Base-by-base conservation (phyloP, 2,888 invertebrate species). In the Rhingia campestris region DNA sequence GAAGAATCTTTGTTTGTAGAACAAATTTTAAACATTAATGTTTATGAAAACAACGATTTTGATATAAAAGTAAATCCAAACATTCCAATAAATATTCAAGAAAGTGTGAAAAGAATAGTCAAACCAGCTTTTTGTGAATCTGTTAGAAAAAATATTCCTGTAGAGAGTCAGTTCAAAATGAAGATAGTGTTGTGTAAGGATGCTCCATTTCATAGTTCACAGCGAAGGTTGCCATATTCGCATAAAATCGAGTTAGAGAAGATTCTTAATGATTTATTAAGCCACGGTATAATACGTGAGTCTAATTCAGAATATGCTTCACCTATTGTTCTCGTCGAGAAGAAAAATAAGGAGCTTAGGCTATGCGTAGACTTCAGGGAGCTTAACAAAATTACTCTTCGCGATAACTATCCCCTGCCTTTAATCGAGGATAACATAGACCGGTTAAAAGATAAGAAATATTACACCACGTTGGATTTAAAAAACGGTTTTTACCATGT, bases 361-460 rank as follows among this genome's bases (percentile, higher is more conserved):
- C 22, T 22, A 22, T 22, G 22, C 22, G 22, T 22, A 22, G 22
- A 22, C 22, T 22, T 22, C 22, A 22, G 22, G 22, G 22, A 22
- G 22, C 22, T 22, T 22, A 22, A 22, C 22, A 22, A 22, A 22
- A 22, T 22, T 22, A 22, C 22, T 22, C 22, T 2, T 22, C 22
- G 22, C 22, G 22, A 22, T 22, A 22, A 22, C 22, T 22, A 22
- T 22, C 22, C 22, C 22, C 22, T 22, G 22, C 22, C 22, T 7
- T 53, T 66, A 81, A 7, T 22, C 22, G 22, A 22, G 22, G 22
- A 22, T 22, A 37, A 37, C 22, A n/a, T 86, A 14, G 85, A 81
- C 33, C 32, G 39, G 0, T 49, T 87, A 22, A 14, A 54, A 6
- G 82, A 77, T 10, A 87, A 87, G 61, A 45, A 45, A 14, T 85